Evolutionary conservation across 2,797 vertebrate species (phyloP).

Genomic region (Galago senegalensis): DNA sequence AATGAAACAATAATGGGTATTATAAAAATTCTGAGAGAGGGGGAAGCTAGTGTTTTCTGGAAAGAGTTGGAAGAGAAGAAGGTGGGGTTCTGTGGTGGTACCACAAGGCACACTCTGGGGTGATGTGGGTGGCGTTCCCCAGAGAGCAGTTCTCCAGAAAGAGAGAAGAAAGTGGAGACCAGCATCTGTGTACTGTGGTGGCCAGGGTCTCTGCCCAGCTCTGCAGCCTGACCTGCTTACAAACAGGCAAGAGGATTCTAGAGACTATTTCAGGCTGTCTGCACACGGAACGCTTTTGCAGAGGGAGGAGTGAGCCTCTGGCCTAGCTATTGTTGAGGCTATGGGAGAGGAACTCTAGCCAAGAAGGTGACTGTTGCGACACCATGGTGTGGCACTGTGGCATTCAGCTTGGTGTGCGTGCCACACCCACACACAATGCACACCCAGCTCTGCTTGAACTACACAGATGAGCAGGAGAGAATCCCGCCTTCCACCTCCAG

Average conservation of each 20-base stretch:
- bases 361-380: neutral
- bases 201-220: neutral
- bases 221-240: neutral
- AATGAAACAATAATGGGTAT: neutral
- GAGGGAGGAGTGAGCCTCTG: neutral
- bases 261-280: neutral
- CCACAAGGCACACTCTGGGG: neutral
- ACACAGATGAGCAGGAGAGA: neutral
- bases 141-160: neutral
- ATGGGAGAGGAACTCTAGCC: neutral
- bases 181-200: neutral
- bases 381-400: neutral
- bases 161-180: too few species aligned
- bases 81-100: neutral
- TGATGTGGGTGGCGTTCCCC: neutral
- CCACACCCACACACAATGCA: rapidly evolving
- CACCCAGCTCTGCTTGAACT: neutral
- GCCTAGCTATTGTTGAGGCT: neutral
- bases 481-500: neutral
- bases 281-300: neutral
- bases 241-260: neutral
- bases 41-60: neutral
- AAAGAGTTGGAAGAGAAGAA: neutral
- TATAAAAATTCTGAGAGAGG: neutral
- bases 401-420: neutral